Conservation (phyloP, 2,797 vertebrate genomes). For the Stomatorhinus walkeri region DNA sequence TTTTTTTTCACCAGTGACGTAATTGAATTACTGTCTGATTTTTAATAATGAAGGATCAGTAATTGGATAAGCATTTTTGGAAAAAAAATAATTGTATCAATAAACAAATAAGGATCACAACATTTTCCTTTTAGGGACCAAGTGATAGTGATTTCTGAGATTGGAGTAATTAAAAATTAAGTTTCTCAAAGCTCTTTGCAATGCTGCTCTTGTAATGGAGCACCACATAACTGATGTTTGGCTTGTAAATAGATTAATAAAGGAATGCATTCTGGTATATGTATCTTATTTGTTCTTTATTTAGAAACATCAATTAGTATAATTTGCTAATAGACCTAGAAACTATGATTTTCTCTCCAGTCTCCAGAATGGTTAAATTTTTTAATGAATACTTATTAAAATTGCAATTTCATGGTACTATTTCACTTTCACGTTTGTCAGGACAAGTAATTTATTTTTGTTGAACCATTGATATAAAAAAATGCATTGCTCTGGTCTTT, state of each 20-base stretch:
- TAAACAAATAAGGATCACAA: background rate
- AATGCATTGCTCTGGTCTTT: background rate
- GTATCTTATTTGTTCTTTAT: background rate
- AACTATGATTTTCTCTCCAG: background rate
- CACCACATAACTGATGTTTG: background rate
- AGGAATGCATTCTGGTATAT: background rate
- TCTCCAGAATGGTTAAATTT: background rate
- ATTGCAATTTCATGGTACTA: background rate
- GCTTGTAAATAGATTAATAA: background rate
- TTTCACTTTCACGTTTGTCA: background rate
- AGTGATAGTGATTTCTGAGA: background rate
- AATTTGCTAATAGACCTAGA: background rate
- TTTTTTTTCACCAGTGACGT: background rate
- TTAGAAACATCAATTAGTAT: background rate
- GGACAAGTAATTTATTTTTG: background rate
- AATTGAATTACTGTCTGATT: background rate
- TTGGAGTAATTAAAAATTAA: background rate
- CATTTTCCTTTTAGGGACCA: background rate
- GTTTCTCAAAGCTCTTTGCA: background rate
- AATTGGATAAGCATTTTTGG: background rate
- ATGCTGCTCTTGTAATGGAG: background rate
- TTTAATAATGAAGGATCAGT: background rate
- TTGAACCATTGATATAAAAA: background rate
- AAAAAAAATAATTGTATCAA: background rate
- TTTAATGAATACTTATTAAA: background rate